These are phyloP conservation scores for Lathronympha strigana DNA, from an alignment of 2,888 invertebrate genomes.

Conservation along the genomic window DNA sequence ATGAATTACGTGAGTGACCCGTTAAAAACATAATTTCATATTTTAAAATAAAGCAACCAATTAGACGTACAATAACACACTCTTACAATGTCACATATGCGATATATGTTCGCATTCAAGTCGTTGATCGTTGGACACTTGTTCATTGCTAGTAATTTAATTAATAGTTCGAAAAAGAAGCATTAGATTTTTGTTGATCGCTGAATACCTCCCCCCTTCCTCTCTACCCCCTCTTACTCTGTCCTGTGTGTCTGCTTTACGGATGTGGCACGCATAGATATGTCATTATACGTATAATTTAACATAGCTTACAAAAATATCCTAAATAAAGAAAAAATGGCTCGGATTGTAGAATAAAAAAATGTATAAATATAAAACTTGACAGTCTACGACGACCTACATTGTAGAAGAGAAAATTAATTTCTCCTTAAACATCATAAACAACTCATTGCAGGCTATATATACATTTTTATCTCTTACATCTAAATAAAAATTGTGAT, in stretches of 20 bases:
- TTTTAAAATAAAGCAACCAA: too few species aligned
- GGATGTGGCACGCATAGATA: background rate
- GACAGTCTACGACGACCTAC: conserved; percentile 31
- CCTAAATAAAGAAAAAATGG: conserved; percentile 66
- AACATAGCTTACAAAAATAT: conserved; percentile 32
- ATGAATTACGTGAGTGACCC: too few species aligned
- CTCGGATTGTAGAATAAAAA: conserved; percentile 72
- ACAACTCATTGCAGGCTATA: conserved; percentile 32
- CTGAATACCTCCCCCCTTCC: too few species aligned
- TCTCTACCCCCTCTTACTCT: too few species aligned
- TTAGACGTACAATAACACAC: background rate
- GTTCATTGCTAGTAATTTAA: too few species aligned
- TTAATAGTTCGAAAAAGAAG: too few species aligned
- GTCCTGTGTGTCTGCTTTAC: background rate
- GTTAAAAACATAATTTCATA: too few species aligned
- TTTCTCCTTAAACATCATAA: conserved; percentile 17
- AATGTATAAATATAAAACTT: conserved; percentile 45
- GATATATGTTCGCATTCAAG: too few species aligned
- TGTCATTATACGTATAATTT: background rate
- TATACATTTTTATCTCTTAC: conserved; percentile 46
- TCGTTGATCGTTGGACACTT: too few species aligned
- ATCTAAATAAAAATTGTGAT: conserved; percentile 51
- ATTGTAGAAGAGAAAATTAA: background rate
- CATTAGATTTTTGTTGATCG: too few species aligned
- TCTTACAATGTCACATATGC: too few species aligned